Evolutionary conservation across 2,888 invertebrate genomes (phyloP), one percentile per base, ranked within the genome.

Genomic region (Odontomyia ornata): DNA sequence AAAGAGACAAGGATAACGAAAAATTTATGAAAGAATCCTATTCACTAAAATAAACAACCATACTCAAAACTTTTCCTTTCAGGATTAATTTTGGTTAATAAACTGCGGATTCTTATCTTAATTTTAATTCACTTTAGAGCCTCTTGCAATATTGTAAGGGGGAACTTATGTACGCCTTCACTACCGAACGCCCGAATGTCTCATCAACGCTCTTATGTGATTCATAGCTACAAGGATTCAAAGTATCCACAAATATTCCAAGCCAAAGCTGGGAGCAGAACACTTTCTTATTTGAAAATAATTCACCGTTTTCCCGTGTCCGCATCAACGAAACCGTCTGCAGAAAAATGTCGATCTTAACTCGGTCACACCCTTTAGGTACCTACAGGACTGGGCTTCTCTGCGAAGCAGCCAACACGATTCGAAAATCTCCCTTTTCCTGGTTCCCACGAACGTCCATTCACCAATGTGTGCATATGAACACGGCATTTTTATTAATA

Each of bases 351-450:
- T 83, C 82, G 81, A 82, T 82, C 84, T 84, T 85, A 85, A 85
- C 85, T 85, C 85, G 86, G 85, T 85, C 86, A 86, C 86, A 86
- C 86, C 86, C 86, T 86, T 86, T 84, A 83, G 84, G 82, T 82
- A 83, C 82, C 78, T 80, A 47, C 65, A 36, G 52, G 43, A 30
- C 71, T 62, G 52, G 15, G 57, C 27, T 77, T 11, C 27, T 4
- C 56, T 76, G 60, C 28, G 21, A 65, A 15, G 52, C n/a, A 60
- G 60, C 60, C 0, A 27, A 30, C 1, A 1, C 9, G 25, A 36
- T 72, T 73, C 73, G 73, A 73, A 73, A 60, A 21, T 21, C 57
- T 73, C 73, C 73, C 60, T 73, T 73, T 57, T 73, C 57, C 57
- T 73, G 71, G 18, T 25, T 46, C 46, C n/a, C 46, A 21, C 0